phyloP scores from a whole-genome alignment of 1,140 invertebrate species.

The Zaprionus vittiger region DNA sequence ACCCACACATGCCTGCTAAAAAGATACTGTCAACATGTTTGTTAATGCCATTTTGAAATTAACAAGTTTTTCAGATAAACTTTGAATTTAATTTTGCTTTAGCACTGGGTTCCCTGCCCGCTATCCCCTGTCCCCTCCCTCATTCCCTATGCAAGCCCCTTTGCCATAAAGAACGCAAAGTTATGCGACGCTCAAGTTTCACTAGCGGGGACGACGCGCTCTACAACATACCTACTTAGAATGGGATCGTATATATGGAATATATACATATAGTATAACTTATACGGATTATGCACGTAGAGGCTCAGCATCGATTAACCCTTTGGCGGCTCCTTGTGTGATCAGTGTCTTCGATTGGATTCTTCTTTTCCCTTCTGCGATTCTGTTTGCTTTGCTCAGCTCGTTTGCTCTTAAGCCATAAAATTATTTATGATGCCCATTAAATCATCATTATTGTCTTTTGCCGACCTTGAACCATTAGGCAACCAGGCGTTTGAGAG shows the following conservation, averaged over 20 bases:
- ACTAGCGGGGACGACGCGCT: neutral
- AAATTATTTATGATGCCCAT: slow-evolving; percentile 81
- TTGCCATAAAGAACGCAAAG: slow-evolving; percentile 41
- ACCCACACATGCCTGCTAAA: slow-evolving; percentile 39
- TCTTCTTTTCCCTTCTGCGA: neutral
- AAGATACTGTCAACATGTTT: slow-evolving; percentile 77
- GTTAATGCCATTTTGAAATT: slow-evolving; percentile 78
- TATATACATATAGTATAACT: slow-evolving; percentile 1
- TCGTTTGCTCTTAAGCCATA: slow-evolving; percentile 60
- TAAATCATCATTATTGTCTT: slow-evolving; percentile 83
- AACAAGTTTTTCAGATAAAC: slow-evolving; percentile 82
- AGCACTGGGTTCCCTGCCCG: slow-evolving; percentile 14
- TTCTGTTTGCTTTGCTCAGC: slow-evolving; percentile 20
- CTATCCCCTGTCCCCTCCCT: neutral
- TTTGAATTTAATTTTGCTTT: slow-evolving; percentile 73
- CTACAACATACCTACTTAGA: neutral
- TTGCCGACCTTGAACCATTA: slow-evolving; percentile 74
- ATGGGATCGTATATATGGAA: slow-evolving; percentile 6
- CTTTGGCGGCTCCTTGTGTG: slow-evolving; percentile 1
- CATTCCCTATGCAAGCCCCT: neutral
- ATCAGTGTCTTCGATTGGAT: slow-evolving; percentile 7
- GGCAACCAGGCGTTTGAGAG: slow-evolving; percentile 43
- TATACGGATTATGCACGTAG: neutral
- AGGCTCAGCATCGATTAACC: neutral
- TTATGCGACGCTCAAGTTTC: slow-evolving; percentile 32